A percentile compares a stretch with the other conserved stretches of the same genome.
These are phyloP conservation scores for Amblyopsis rosae DNA, from an alignment of 2,113 vertebrate species.

Conservation along the genomic window DNA sequence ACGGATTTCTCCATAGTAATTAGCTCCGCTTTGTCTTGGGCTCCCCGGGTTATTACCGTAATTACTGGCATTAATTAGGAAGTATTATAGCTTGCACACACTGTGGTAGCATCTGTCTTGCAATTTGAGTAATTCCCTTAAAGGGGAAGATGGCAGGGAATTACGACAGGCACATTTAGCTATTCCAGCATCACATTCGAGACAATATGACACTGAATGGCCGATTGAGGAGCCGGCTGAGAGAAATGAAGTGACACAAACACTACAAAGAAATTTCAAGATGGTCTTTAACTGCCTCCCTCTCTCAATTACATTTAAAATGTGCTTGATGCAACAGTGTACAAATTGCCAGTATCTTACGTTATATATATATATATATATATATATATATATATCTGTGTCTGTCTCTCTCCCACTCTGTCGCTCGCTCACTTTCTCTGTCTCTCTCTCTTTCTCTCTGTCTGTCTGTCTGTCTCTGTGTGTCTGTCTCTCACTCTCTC, in stretches of 20 bases:
- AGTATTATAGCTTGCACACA: constrained; percentile 41
- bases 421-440: constrained; percentile 14
- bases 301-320: no score
- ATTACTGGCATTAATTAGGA: constrained; percentile 60
- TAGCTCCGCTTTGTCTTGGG: constrained; percentile 44
- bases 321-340: no score
- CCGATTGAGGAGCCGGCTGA: constrained; percentile 44
- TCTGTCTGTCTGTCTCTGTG: background rate
- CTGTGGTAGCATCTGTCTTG: constrained; percentile 63
- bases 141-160: constrained; percentile 56
- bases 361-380: no score
- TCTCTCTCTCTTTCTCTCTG: background rate
- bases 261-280: no score
- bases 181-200: background rate
- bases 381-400: no score
- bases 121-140: constrained; percentile 39
- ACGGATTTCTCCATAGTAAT: constrained; percentile 18
- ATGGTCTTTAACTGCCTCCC: no score
- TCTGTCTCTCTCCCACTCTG: constrained; percentile 4
- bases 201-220: constrained; percentile 42
- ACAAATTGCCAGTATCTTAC: no score
- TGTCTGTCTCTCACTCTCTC: background rate
- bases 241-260: constrained; percentile 3
- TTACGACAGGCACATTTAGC: constrained; percentile 46
- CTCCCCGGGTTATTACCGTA: constrained; percentile 39